A percentile compares a stretch with the other conserved stretches of the same genome.
Evolutionary conservation across 2,888 invertebrate species (phyloP).

Genomic region (Caenorhabditis panamensis): DNA sequence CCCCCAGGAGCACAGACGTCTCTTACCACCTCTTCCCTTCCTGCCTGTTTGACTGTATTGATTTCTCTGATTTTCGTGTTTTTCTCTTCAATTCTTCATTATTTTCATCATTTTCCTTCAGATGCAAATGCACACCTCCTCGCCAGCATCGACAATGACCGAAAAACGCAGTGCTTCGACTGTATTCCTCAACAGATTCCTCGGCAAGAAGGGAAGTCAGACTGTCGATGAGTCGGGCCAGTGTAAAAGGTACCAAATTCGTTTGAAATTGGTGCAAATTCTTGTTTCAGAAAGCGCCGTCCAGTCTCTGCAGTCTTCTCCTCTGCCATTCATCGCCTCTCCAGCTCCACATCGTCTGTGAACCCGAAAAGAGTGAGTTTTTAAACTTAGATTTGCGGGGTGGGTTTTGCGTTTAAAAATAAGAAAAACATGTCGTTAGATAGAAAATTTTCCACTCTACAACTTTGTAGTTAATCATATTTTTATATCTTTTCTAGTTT

Average conservation of each 20-base stretch:
- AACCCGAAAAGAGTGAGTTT: conserved; percentile 60
- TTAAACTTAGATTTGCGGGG: no score
- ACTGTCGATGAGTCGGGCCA: conserved; percentile 53
- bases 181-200: conserved; percentile 63
- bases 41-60: no score
- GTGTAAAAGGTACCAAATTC: conserved; percentile 61
- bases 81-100: conserved; percentile 5
- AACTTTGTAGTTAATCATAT: no score
- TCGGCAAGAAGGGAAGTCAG: conserved; percentile 64
- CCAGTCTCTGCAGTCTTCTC: conserved; percentile 68
- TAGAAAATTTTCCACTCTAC: no score
- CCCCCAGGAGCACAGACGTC: not conserved
- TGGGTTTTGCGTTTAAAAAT: no score
- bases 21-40: conserved; percentile 4
- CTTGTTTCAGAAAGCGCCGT: conserved; percentile 68
- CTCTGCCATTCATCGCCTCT: conserved; percentile 66
- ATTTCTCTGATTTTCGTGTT: not conserved
- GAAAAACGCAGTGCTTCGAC: conserved; percentile 66
- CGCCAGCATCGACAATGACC: conserved; percentile 53
- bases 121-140: conserved; percentile 39
- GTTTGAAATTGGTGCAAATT: no score
- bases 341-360: conserved; percentile 56
- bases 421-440: no score
- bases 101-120: not conserved
- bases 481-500: no score